These are phyloP conservation scores for Stictocephala bisonia DNA, from an alignment of 2,888 invertebrate species.

Conservation along the genomic window DNA sequence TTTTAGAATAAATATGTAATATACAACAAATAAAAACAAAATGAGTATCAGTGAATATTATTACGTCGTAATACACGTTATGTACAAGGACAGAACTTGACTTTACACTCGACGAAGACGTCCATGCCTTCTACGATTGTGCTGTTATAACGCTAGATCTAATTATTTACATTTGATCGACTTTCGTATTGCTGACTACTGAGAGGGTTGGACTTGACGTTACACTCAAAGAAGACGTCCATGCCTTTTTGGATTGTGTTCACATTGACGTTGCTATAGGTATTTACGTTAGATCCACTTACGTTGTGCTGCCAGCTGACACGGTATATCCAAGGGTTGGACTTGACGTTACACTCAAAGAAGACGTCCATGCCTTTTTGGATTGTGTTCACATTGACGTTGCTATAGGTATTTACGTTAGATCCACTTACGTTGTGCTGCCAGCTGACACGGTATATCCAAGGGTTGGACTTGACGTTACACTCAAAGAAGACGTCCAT, in stretches of 20 bases:
- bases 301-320: constrained; percentile 85
- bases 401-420: too few species aligned
- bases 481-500: constrained; percentile 94
- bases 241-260: constrained; percentile 84
- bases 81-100: too few species aligned
- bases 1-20: too few species aligned
- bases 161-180: too few species aligned
- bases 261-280: constrained; percentile 80
- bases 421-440: constrained; percentile 76
- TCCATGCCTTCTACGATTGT: too few species aligned
- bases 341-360: constrained; percentile 82
- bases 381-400: constrained; percentile 82
- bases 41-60: too few species aligned
- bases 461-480: constrained; percentile 89
- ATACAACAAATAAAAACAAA: too few species aligned
- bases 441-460: constrained; percentile 83
- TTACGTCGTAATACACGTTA: too few species aligned
- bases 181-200: constrained; percentile 86
- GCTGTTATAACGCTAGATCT: constrained; percentile 29
- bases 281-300: too few species aligned
- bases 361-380: constrained; percentile 85
- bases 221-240: constrained; percentile 85
- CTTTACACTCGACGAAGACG: too few species aligned
- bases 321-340: constrained; percentile 83
- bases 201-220: constrained; percentile 82